Evolutionary conservation across 2,797 vertebrate genomes (phyloP), one percentile per base, ranked within the genome.

Genomic region (Anas bahamensis): DNA sequence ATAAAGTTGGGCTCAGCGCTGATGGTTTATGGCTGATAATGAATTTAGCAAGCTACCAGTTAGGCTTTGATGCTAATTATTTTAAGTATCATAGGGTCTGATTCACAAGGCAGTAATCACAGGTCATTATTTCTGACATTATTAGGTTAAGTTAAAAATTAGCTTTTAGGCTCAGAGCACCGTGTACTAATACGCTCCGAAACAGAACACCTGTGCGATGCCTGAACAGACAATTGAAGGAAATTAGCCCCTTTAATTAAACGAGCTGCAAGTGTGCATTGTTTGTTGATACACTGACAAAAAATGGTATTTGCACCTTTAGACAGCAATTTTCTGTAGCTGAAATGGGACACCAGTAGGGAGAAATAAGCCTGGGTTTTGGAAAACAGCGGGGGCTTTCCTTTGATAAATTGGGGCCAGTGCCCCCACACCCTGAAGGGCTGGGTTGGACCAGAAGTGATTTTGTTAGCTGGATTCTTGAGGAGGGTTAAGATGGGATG

Each of bases 71-170:
- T 97, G 94, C 93, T 97, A 97, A 97, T 97, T 97, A 96, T 98
- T 97, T 97, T 96, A 97, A 98, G 97, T 97, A 97, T 97, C 94
- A 79, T 79, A 96, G 93, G 94, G 95, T 96, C 97, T 97, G 96
- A 97, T 98, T 97, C 97, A 98, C 92, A 95, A 97, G 95, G 91
- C 94, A 95, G 93, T 96, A 97, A 97, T 95, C 83, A 79, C 85
- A 76, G 95, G 92, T 94, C 86, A 44, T 97, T 97, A 98, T 97
- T 98, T 79, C 93, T 79, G 70, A 93, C 94, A 88, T 95, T 96
- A 98, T 97, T 98, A 97, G 96, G 92, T 93, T 95, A 94, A 95
- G 95, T 97, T 97, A 97, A 96, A 97, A 98, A 97, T 97, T 94
- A 97, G 96, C 96, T 97, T 94, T 93, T 94, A 93, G 96, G 96